Evolutionary conservation across 1,140 invertebrate species (phyloP).

Genomic region (Cydia amplana): DNA sequence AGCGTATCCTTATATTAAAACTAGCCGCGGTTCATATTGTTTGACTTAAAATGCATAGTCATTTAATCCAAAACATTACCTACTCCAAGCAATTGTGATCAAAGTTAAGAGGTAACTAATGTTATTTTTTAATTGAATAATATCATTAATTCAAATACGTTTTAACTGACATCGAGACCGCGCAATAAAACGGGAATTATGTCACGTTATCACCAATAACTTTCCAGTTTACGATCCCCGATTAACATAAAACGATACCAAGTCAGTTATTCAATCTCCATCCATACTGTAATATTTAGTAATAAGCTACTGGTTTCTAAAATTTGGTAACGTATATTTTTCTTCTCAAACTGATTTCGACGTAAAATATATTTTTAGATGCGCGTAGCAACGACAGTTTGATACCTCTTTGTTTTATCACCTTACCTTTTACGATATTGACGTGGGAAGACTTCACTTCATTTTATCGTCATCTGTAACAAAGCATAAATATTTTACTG

Average conservation of each 20-base stretch:
- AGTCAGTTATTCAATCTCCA: constrained; percentile 24
- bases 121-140: constrained; percentile 21
- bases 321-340: background rate
- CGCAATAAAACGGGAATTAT: constrained; percentile 30
- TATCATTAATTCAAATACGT: constrained; percentile 16
- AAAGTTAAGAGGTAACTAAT: constrained; percentile 8
- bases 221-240: constrained; percentile 25
- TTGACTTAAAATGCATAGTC: background rate
- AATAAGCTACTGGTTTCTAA: constrained; percentile 23
- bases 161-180: background rate
- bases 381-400: background rate
- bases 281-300: constrained; percentile 8
- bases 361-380: background rate
- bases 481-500: constrained; percentile 29
- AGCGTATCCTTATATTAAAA: background rate
- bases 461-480: constrained; percentile 31
- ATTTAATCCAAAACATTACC: background rate
- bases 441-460: constrained; percentile 27
- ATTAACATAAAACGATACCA: constrained; percentile 29
- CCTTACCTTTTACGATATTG: constrained; percentile 24
- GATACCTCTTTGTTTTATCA: constrained; percentile 13
- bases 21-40: background rate
- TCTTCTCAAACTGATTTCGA: background rate
- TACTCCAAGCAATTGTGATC: constrained; percentile 11
- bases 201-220: constrained; percentile 7